Evolutionary conservation across 2,797 vertebrate species (phyloP), one percentile per base, ranked within the genome.

Genomic region (Hypotaenidia okinawae): DNA sequence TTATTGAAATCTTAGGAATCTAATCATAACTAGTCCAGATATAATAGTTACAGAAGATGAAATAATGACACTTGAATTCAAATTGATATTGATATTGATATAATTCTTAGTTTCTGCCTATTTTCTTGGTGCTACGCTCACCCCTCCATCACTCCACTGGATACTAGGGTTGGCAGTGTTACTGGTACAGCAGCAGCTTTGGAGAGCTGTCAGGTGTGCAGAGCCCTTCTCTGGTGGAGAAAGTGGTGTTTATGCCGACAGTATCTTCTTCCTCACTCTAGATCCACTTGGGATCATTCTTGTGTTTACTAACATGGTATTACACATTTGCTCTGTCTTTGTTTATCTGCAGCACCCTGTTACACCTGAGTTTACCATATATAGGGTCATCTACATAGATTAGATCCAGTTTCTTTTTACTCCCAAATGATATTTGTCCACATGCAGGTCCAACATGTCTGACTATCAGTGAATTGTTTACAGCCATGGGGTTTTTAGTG

Each of bases 81-180:
- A 45, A 58, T 13, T 11, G 3, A 2, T 30, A 69, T 13, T 11
- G 3, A 2, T 30, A 69, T 17, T 17, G 0, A 5, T 14, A n/a
- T 22, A 28, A 69, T 37, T 74, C 37, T 57, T 35, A 39, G 18
- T 75, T 87, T 79, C 68, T 79, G 35, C 6, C 8, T 8, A 27
- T 72, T 87, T 61, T 83, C 45, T 39, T 61, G n/a, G 18, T 66
- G 32, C 57, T 75, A n/a, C 2, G 5, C n/a, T 49, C 15, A 22
- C 11, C 10, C 13, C 4, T 55, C 21, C 62, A 41, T 8, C 0
- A 2, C 23, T 64, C 19, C 37, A 61, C 15, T 39, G 24, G 25
- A 7, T 47, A 13, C 32, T 63, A 2, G 55, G 12, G 10, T 22
- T 5, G 16, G n/a, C 15, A 63, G 47, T 33, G 68, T 11, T 19